These are phyloP conservation scores for Parnassius mnemosyne DNA, from an alignment of 2,888 invertebrate genomes.

Conservation along the genomic window DNA sequence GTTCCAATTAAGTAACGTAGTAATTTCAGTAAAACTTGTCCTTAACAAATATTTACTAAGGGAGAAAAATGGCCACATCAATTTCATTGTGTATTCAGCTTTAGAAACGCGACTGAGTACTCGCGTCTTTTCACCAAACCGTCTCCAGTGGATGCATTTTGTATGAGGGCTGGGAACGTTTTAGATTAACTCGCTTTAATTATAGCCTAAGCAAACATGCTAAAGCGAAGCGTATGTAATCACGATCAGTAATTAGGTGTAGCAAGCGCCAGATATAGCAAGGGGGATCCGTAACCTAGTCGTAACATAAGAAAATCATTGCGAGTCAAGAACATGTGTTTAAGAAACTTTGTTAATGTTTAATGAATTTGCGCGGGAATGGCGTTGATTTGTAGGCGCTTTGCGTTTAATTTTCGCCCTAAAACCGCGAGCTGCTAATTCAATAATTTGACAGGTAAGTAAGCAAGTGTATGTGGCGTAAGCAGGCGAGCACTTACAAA, in stretches of 20 bases:
- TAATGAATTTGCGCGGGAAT: slow-evolving; percentile 58
- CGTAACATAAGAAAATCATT: slow-evolving; percentile 45
- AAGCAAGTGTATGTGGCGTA: slow-evolving; percentile 40
- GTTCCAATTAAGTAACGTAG: neutral
- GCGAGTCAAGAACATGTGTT: slow-evolving; percentile 73
- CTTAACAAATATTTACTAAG: neutral
- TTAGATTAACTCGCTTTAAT: slow-evolving; percentile 75
- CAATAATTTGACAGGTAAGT: slow-evolving; percentile 59
- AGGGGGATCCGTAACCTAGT: slow-evolving; percentile 29
- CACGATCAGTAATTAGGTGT: slow-evolving; percentile 74
- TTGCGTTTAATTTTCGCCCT: slow-evolving; percentile 63
- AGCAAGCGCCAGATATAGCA: slow-evolving; percentile 33
- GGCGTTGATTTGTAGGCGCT: slow-evolving; percentile 69
- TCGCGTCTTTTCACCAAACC: slow-evolving; percentile 39
- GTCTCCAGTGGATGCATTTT: slow-evolving; percentile 60
- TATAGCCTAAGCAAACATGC: slow-evolving; percentile 67
- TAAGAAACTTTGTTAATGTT: slow-evolving; percentile 77
- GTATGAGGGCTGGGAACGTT: slow-evolving; percentile 64
- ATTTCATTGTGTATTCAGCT: slow-evolving; percentile 16
- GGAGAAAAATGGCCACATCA: slow-evolving; percentile 12
- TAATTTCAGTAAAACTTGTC: neutral
- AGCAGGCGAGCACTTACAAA: slow-evolving; percentile 31
- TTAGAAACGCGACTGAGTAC: slow-evolving; percentile 31
- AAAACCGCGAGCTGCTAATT: slow-evolving; percentile 62
- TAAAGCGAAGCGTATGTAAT: slow-evolving; percentile 58